Evolutionary conservation across 2,113 vertebrate genomes (phyloP).

Genomic region (Bubo scandiacus): DNA sequence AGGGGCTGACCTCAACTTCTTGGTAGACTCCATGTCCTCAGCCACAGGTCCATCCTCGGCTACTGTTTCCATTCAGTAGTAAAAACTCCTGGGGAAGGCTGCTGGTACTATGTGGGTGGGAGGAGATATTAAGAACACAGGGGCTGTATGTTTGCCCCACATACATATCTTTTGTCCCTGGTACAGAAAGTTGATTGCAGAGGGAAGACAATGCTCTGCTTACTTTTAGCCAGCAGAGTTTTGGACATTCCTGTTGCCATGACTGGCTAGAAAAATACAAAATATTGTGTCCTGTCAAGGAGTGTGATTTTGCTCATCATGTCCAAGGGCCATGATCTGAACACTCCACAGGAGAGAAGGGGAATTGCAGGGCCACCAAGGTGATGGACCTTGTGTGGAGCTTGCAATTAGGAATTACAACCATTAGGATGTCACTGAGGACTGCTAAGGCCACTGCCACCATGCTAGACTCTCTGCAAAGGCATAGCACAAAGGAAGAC

Average conservation of each 20-base stretch:
- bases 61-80: not conserved
- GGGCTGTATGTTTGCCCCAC: not conserved
- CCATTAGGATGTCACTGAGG: not conserved
- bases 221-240: not conserved
- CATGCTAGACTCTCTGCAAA: not conserved
- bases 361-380: not conserved
- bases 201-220: not conserved
- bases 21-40: not conserved
- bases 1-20: not conserved
- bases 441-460: not conserved
- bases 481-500: not conserved
- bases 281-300: not conserved
- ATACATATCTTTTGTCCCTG: not conserved
- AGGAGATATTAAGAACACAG: not conserved
- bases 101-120: rapidly evolving
- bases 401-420: not conserved
- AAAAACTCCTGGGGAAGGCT: not conserved
- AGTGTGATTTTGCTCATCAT: not conserved
- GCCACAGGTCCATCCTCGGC: not conserved
- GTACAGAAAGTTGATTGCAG: not conserved
- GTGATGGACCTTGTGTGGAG: not conserved
- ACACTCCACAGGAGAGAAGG: not conserved
- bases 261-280: not conserved
- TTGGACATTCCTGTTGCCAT: not conserved
- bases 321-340: not conserved